Percentiles rank a stretch among this genome's conserved stretches.
Evolutionary conservation across 2,797 vertebrate genomes (phyloP).

Genomic region (Phoeniculus purpureus): DNA sequence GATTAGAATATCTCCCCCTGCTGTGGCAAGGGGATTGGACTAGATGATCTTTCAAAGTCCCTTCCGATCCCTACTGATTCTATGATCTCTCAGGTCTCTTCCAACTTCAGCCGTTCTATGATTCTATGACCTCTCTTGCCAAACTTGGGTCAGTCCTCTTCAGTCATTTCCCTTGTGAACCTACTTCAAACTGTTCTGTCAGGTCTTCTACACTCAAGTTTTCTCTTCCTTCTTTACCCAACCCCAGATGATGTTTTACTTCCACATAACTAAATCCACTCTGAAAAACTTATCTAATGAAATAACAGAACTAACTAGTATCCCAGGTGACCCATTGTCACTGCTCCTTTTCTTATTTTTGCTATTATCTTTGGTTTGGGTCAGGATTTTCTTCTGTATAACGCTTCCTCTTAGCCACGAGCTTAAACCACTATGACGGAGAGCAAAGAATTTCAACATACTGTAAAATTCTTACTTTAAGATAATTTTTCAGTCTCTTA

Average conservation of each 20-base stretch:
- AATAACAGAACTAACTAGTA: neutral
- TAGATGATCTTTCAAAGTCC: too few relatives aligned
- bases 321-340: neutral
- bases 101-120: too few relatives aligned
- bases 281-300: neutral
- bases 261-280: neutral
- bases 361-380: neutral
- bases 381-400: neutral
- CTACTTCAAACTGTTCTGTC: neutral
- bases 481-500: neutral
- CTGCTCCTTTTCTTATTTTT: neutral
- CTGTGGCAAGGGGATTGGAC: too few relatives aligned
- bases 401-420: neutral
- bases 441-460: constrained; percentile 1
- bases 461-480: neutral
- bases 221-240: neutral
- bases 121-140: neutral
- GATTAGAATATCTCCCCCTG: too few relatives aligned
- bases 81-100: too few relatives aligned
- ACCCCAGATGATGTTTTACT: neutral
- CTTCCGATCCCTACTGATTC: too few relatives aligned
- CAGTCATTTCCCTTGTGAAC: neutral
- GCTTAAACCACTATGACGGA: neutral
- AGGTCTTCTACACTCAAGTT: neutral
- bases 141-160: neutral